phyloP scores from a whole-genome alignment of 1,140 invertebrate genomes.

The Leptinotarsa undecemlineata region DNA sequence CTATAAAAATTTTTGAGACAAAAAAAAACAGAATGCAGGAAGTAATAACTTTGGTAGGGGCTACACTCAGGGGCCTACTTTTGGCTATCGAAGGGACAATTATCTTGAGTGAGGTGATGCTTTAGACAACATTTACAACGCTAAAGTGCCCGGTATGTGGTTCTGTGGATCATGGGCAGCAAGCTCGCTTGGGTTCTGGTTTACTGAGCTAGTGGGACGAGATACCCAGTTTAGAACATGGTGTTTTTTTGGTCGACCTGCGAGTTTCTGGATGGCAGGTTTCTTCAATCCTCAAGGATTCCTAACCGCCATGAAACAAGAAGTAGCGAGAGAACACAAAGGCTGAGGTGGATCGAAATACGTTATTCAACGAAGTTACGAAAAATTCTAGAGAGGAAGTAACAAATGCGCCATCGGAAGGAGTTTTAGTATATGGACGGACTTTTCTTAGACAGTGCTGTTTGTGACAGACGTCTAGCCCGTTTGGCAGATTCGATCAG shows the following conservation, averaged over 20 bases:
- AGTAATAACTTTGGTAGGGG: constrained; percentile 67
- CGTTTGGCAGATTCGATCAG: constrained; percentile 77
- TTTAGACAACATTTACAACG: constrained; percentile 76
- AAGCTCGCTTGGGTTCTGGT: constrained; percentile 81
- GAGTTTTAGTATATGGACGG: constrained; percentile 83
- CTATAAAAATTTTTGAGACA: constrained; percentile 81
- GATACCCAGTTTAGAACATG: constrained; percentile 73
- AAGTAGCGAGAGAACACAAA: constrained; percentile 79
- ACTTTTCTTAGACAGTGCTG: constrained; percentile 85
- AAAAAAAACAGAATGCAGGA: constrained; percentile 79
- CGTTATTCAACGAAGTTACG: constrained; percentile 79
- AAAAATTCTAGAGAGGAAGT: constrained; percentile 70
- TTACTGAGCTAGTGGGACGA: constrained; percentile 76
- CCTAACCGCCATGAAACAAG: constrained; percentile 79
- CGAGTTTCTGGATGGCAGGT: constrained; percentile 85
- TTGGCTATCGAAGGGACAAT: constrained; percentile 80
- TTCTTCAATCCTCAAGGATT: constrained; percentile 90
- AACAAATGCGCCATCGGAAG: constrained; percentile 71
- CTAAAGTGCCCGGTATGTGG: constrained; percentile 70
- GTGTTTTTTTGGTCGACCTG: constrained; percentile 69
- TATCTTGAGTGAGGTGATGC: constrained; percentile 81
- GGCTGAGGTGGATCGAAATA: constrained; percentile 87
- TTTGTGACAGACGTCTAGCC: constrained; percentile 78
- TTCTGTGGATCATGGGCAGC: constrained; percentile 74
- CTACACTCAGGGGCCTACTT: constrained; percentile 69